Base-by-base conservation (phyloP, 2,888 invertebrate species). In the Cephus runcator region DNA sequence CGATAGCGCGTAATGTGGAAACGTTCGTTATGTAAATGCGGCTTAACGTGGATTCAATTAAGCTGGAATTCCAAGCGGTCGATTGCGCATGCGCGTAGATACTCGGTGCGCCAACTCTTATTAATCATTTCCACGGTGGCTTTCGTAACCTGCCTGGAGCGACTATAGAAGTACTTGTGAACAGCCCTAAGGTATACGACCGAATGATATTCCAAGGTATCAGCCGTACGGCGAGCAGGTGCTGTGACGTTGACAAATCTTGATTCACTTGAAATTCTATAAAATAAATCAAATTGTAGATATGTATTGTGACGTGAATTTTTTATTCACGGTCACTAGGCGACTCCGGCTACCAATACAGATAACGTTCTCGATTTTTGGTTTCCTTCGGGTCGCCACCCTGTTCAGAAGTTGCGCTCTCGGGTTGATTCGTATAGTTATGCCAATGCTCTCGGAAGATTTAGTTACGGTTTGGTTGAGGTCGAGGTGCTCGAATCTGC, bases 11-110 rank as follows among this genome's bases (percentile, higher is more conserved):
- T 35, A 35, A 34, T 36, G 15, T 33, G 23, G 31, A 76, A 34
- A 34, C 36, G 33, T 69, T 36, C 23, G 34, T 36, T 76, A 71
- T 76, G 73, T 71, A 76, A 69, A 76, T 73, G 71, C 73, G 76
- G 73, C 73, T 76, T 36, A 73, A 73, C 36, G 73, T 73, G 76
- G 73, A 74, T 77, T 77, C 73, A 73, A 68, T 77, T 74, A 77
- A 69, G 73, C 12, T 71, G 77, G 74, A 73, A 77, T 77, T 40
- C 30, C 74, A 34, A 34, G 73, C 69, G 31, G 30, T 34, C 34
- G n/a, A 33, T 34, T 34, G 34, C 73, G 73, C 77, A 40, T 30
- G 33, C 69, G 56, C 74, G 33, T 23, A 4, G 71, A 71, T 30
- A 9, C 12, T 11, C 71, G 15, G 30, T 31, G 33, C 33, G 30